phyloP scores from a whole-genome alignment of 2,113 vertebrate genomes.

The Pipa parva region DNA sequence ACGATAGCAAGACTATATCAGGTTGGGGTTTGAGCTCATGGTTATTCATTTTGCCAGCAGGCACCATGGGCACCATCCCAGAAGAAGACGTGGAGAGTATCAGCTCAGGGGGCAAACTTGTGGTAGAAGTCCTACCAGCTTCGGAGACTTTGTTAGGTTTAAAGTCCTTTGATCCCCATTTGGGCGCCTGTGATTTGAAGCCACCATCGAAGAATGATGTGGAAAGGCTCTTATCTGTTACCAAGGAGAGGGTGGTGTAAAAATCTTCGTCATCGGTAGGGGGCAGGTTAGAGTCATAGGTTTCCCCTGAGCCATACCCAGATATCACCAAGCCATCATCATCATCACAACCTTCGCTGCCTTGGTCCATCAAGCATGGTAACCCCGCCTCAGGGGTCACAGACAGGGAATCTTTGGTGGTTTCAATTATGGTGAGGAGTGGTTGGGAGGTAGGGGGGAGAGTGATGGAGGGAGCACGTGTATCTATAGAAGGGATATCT shows the following conservation, averaged over 20 bases:
- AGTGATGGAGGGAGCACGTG: constrained; percentile 95
- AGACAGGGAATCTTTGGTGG: constrained; percentile 99
- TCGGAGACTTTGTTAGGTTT: constrained; percentile 96
- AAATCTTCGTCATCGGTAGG: constrained; percentile 99
- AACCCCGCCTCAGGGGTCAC: constrained; percentile 98
- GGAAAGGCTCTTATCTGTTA: constrained; percentile 99
- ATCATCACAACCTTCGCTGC: constrained; percentile 96
- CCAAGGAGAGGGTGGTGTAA: constrained; percentile 98
- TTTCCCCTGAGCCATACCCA: constrained; percentile 99
- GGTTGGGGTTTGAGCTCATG: constrained; percentile 96
- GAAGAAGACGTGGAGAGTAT: constrained; percentile 93
- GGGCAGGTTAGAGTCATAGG: constrained; percentile 98
- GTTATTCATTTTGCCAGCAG: constrained; percentile 95
- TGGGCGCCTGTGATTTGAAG: constrained; percentile 95
- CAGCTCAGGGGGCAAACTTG: constrained; percentile 92
- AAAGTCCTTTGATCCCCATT: constrained; percentile 99
- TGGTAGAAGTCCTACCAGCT: constrained; percentile 91
- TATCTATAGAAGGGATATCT: constrained; percentile 90
- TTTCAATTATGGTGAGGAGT: constrained; percentile 98
- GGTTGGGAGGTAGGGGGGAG: constrained; percentile 93
- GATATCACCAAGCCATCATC: constrained; percentile 99
- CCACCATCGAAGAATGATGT: constrained; percentile 98
- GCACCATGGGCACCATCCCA: constrained; percentile 89
- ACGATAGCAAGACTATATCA: constrained; percentile 95
- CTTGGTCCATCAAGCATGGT: constrained; percentile 99